Conservation (phyloP, 2,113 vertebrate species). For the Ceuthmochares aereus region DNA sequence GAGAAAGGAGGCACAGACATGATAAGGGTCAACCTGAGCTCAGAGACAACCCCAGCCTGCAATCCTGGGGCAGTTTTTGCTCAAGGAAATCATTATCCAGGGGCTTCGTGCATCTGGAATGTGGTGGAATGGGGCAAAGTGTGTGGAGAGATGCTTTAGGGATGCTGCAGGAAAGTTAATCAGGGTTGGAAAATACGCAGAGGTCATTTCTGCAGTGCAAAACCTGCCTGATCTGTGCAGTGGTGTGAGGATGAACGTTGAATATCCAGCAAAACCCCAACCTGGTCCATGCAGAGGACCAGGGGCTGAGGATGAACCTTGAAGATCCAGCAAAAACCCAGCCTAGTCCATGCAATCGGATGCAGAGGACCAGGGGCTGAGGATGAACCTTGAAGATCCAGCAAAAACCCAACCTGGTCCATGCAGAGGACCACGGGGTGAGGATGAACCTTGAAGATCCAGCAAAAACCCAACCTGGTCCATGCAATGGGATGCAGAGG, state of each 20-base stretch:
- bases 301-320: too few species aligned
- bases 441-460: neutral
- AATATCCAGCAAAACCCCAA: too few species aligned
- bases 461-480: rapidly evolving
- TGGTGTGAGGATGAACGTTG: too few species aligned
- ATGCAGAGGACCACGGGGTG: rapidly evolving
- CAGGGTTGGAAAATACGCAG: neutral
- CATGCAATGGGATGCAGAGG: neutral
- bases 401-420: rapidly evolving
- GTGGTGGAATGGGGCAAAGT: rapidly evolving
- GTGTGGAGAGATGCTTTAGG: neutral
- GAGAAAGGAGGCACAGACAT: neutral
- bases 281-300: too few species aligned
- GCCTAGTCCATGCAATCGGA: neutral
- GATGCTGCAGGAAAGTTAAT: neutral
- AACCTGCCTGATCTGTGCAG: too few species aligned
- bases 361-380: too few species aligned
- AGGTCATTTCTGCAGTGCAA: neutral
- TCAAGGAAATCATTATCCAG: neutral
- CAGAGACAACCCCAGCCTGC: neutral
- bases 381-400: neutral
- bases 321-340: too few species aligned
- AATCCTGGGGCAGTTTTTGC: neutral
- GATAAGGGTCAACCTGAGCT: neutral
- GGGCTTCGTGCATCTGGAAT: neutral